phyloP scores from a whole-genome alignment of 2,113 vertebrate genomes.

The Lota lota region DNA sequence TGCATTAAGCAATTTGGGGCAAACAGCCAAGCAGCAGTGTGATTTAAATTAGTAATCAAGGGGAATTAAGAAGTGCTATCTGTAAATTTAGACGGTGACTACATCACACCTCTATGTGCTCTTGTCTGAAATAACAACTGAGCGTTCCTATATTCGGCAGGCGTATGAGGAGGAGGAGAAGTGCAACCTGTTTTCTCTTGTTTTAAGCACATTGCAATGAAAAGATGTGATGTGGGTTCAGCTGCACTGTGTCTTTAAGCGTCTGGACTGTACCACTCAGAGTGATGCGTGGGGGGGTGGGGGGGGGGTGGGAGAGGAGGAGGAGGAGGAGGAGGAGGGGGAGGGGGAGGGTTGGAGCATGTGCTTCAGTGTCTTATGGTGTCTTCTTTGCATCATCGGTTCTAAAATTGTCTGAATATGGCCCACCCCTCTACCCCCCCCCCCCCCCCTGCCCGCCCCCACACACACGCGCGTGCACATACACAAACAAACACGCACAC shows the following conservation, averaged over 20 bases:
- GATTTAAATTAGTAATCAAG: constrained; percentile 14
- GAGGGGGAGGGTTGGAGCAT: background rate
- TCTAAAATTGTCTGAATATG: constrained; percentile 65
- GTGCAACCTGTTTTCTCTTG: background rate
- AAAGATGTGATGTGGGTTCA: constrained; percentile 16
- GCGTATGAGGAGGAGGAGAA: background rate
- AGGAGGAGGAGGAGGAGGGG: constrained; percentile 24
- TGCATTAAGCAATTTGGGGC: background rate
- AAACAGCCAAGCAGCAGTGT: constrained; percentile 11
- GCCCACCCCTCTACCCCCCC: constrained; percentile 53
- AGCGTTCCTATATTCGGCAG: background rate
- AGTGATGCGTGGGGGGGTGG: constrained; percentile 33
- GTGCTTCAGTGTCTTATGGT: constrained; percentile 24
- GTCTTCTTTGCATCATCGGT: constrained; percentile 63
- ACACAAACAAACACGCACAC: no score
- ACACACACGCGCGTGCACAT: no score
- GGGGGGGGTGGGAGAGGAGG: background rate
- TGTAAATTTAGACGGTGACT: background rate
- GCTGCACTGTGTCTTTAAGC: constrained; percentile 72
- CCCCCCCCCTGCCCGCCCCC: constrained; percentile 44
- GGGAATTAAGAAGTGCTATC: background rate
- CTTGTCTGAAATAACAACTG: no score
- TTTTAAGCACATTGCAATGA: background rate
- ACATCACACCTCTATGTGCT: no score
- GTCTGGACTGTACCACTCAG: constrained; percentile 64